Conservation (phyloP, 2,797 vertebrate species). For the Chelmon rostratus region DNA sequence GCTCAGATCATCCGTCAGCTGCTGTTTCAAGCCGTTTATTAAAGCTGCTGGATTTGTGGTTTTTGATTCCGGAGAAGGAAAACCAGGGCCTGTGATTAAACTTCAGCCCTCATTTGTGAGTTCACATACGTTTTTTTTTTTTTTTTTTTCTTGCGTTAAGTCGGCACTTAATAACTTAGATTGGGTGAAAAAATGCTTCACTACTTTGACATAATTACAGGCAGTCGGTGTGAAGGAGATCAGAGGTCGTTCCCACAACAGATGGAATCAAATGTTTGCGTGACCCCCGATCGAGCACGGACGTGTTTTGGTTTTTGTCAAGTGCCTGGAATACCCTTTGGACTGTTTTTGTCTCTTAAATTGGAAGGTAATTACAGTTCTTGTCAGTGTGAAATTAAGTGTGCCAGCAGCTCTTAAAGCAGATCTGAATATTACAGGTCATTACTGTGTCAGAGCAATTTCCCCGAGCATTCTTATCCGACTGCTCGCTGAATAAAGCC, state of each 20-base stretch:
- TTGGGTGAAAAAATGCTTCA: constrained; percentile 13
- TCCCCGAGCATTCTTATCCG: constrained; percentile 46
- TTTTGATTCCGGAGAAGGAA: not conserved
- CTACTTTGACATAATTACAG: constrained; percentile 53
- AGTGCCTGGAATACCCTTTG: constrained; percentile 63
- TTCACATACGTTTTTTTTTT: constrained; percentile 24
- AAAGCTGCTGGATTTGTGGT: not conserved
- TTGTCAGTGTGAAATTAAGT: constrained; percentile 56
- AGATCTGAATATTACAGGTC: constrained; percentile 69
- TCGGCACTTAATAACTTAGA: constrained; percentile 2
- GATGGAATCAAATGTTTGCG: constrained; percentile 57
- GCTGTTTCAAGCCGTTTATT: no score
- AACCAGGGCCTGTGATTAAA: constrained; percentile 2
- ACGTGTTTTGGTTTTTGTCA: constrained; percentile 65
- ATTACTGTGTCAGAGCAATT: constrained; percentile 66
- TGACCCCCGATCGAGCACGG: constrained; percentile 38
- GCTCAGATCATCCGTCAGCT: not conserved
- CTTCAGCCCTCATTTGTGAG: constrained; percentile 16
- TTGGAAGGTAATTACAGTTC: constrained; percentile 68
- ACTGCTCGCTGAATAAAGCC: constrained; percentile 60
- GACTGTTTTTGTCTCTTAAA: constrained; percentile 61
- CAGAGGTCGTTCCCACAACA: constrained; percentile 26
- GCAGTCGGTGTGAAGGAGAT: constrained; percentile 24
- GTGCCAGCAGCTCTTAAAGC: constrained; percentile 32
- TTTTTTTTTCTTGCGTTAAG: not conserved